Evolutionary conservation across 2,888 invertebrate species (phyloP).

Genomic region (Griposia aprilina): DNA sequence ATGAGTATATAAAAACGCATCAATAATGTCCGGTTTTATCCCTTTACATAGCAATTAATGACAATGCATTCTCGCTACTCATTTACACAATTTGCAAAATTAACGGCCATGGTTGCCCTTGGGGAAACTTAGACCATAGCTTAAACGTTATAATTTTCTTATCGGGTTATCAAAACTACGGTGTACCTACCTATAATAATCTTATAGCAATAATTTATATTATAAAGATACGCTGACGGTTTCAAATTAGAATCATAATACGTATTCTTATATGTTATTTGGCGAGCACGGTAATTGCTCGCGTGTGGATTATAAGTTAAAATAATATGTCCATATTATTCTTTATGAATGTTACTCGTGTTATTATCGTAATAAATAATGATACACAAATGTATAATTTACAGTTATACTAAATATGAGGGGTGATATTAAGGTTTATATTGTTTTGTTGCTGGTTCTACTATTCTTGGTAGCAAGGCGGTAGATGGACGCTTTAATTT

Average conservation of each 20-base stretch:
- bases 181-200: slow-evolving; percentile 35
- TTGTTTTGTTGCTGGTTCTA: slow-evolving; percentile 30
- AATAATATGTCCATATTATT: slow-evolving; percentile 79
- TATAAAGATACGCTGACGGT: slow-evolving; percentile 74
- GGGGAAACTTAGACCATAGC: not conserved
- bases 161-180: slow-evolving; percentile 28
- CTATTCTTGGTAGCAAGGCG: slow-evolving; percentile 9
- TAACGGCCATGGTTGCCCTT: slow-evolving; percentile 20
- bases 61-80: slow-evolving; percentile 43
- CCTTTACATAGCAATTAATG: slow-evolving; percentile 28
- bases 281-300: slow-evolving; percentile 81
- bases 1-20: slow-evolving; percentile 40
- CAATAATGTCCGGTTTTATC: slow-evolving; percentile 28
- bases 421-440: slow-evolving; percentile 46
- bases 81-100: slow-evolving; percentile 20
- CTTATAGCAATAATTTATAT: slow-evolving; percentile 62
- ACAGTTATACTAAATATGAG: slow-evolving; percentile 62
- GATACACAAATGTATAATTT: slow-evolving; percentile 69
- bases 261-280: slow-evolving; percentile 83
- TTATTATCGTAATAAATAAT: slow-evolving; percentile 82
- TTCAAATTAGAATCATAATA: slow-evolving; percentile 82
- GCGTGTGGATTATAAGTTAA: slow-evolving; percentile 80
- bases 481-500: not conserved
- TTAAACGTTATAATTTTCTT: slow-evolving; percentile 44
- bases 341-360: slow-evolving; percentile 77